Conservation (phyloP, 1,140 invertebrate genomes). For the Hyles vespertilio region DNA sequence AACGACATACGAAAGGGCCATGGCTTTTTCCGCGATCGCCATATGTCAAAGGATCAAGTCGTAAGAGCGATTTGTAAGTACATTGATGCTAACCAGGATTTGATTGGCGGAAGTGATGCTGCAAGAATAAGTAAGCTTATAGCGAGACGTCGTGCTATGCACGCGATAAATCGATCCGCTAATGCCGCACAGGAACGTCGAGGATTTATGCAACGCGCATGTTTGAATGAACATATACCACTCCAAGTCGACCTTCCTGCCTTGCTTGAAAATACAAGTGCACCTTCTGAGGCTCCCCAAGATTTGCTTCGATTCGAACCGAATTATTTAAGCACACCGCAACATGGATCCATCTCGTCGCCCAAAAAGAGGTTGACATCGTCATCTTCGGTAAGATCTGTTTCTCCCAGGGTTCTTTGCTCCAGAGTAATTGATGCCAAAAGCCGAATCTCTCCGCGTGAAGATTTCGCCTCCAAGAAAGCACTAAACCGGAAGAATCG, state of each 20-base stretch:
- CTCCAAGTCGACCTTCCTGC: slow-evolving; percentile 35
- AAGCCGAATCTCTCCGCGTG: slow-evolving; percentile 25
- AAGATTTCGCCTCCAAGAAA: slow-evolving; percentile 24
- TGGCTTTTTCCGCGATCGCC: slow-evolving; percentile 59
- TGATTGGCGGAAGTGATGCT: slow-evolving; percentile 34
- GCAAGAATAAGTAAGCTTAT: slow-evolving; percentile 41
- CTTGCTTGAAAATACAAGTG: slow-evolving; percentile 36
- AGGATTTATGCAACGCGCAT: slow-evolving; percentile 34
- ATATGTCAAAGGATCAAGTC: slow-evolving; percentile 47
- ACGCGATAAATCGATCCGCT: slow-evolving; percentile 33
- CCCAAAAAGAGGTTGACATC: slow-evolving; percentile 27
- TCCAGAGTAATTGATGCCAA: slow-evolving; percentile 43
- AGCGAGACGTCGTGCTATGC: slow-evolving; percentile 37
- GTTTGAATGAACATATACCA: slow-evolving; percentile 19
- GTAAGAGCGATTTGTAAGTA: slow-evolving; percentile 49
- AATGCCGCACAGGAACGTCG: slow-evolving; percentile 48
- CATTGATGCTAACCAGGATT: slow-evolving; percentile 45
- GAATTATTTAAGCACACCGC: slow-evolving; percentile 45
- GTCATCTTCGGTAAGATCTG: slow-evolving; percentile 34
- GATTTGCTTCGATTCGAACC: slow-evolving; percentile 47
- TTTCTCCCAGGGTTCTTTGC: slow-evolving; percentile 40
- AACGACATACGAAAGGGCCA: slow-evolving; percentile 54
- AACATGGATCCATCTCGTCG: slow-evolving; percentile 38
- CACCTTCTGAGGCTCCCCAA: slow-evolving; percentile 19
- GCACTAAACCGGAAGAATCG: background rate